Percentiles rank a stretch among this genome's conserved stretches.
phyloP scores from a whole-genome alignment of 2,888 invertebrate species.

The Proisotoma minuta region DNA sequence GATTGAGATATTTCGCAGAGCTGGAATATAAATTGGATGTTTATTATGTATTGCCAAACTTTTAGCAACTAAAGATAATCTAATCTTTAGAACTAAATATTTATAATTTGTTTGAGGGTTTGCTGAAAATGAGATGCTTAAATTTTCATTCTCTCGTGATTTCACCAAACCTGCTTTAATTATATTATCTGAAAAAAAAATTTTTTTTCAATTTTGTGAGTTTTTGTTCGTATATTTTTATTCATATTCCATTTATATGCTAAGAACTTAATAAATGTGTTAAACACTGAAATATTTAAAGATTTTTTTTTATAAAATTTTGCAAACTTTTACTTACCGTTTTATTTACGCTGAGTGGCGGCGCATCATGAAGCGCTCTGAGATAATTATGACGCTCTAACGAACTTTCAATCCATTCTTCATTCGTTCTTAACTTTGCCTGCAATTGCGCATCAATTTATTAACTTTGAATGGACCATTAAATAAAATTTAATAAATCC shows the following conservation, averaged over 20 bases:
- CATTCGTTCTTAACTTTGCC: constrained; percentile 23
- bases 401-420: constrained; percentile 30
- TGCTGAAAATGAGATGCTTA: too few relatives aligned
- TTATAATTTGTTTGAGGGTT: too few relatives aligned
- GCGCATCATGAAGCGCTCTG: constrained; percentile 25
- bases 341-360: constrained; percentile 30
- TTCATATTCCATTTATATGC: not conserved
- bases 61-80: not conserved
- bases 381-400: constrained; percentile 33
- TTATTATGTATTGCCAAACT: too few relatives aligned
- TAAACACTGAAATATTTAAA: not conserved
- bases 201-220: not conserved
- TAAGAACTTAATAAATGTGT: too few relatives aligned
- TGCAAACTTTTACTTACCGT: constrained; percentile 18
- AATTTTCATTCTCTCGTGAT: too few relatives aligned
- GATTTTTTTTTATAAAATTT: not conserved
- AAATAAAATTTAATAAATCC: too few relatives aligned
- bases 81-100: too few relatives aligned
- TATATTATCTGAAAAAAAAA: too few relatives aligned
- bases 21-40: too few relatives aligned
- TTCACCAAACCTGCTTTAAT: too few relatives aligned
- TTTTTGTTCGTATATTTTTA: not conserved
- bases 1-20: constrained; percentile 39
- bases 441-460: constrained; percentile 12
- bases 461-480: too few relatives aligned